These are phyloP conservation scores for Drosophila kanekoi DNA, from an alignment of 2,888 invertebrate species.

Conservation along the genomic window DNA sequence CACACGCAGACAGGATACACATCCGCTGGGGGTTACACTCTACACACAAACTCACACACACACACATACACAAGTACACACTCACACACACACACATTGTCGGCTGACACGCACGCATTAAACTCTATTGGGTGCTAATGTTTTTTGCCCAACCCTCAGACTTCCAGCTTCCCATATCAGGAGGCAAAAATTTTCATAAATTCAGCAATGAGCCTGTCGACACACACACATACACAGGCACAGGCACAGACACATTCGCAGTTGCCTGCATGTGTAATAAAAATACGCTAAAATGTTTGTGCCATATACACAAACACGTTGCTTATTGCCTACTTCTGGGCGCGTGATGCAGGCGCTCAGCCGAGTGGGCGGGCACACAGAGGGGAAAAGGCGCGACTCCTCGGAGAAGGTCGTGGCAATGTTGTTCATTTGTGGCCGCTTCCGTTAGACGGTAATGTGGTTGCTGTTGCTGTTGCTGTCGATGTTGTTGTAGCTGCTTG, in stretches of 20 bases:
- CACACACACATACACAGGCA: conserved; percentile 40
- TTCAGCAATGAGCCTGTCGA: conserved; percentile 76
- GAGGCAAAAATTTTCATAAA: conserved; percentile 75
- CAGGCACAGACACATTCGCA: conserved; percentile 21
- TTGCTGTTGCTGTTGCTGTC: conserved; percentile 22
- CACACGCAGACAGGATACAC: conserved; percentile 77
- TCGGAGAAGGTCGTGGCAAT: conserved; percentile 53
- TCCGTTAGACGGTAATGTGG: conserved; percentile 64
- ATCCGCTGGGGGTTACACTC: conserved; percentile 62
- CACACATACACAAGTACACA: conserved; percentile 27
- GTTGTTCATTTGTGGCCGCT: conserved; percentile 69
- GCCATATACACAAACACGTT: conserved; percentile 73
- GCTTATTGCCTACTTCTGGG: conserved; percentile 79
- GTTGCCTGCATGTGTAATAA: conserved; percentile 68
- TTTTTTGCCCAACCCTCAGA: conserved; percentile 41
- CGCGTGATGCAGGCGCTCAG: conserved; percentile 42
- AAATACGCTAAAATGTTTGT: conserved; percentile 82
- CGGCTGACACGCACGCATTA: conserved; percentile 72
- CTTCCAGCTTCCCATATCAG: conserved; percentile 52
- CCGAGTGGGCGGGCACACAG: conserved; percentile 2
- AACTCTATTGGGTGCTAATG: conserved; percentile 81
- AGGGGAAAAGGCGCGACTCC: background rate
- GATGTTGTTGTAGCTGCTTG: background rate
- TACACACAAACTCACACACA: conserved; percentile 27
- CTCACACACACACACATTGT: conserved; percentile 32